Conservation (phyloP, 2,113 vertebrate species). For the Melanocharis versteri region DNA sequence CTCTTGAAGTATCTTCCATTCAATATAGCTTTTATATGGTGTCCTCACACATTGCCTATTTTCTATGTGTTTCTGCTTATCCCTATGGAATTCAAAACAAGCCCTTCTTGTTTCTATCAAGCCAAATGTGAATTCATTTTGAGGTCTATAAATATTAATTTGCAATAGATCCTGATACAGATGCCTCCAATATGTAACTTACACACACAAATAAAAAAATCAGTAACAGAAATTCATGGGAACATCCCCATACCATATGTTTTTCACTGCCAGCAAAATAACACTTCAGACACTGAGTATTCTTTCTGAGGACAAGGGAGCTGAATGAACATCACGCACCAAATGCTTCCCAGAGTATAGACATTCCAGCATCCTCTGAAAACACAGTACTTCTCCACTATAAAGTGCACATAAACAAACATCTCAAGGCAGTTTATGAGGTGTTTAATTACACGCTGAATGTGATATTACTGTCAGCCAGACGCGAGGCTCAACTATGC, state of each 20-base stretch:
- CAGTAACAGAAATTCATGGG: not conserved
- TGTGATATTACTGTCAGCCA: constrained; percentile 1
- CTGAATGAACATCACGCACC: not conserved
- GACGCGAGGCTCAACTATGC: constrained; percentile 10
- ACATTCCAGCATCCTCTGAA: not conserved
- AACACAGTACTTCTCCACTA: not conserved
- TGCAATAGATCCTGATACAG: not conserved
- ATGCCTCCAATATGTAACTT: not conserved
- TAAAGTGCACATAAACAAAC: constrained; percentile 16
- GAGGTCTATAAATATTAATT: not conserved
- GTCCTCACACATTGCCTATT: not conserved
- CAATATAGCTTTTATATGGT: not conserved
- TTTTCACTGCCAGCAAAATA: not conserved
- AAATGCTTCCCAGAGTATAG: not conserved
- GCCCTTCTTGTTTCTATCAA: not conserved
- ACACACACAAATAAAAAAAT: not conserved
- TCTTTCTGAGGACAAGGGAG: not conserved
- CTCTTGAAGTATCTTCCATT: not conserved
- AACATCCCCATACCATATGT: not conserved
- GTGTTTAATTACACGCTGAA: constrained; percentile 45
- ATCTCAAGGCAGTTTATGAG: constrained; percentile 53
- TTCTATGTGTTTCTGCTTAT: not conserved
- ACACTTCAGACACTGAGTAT: not conserved
- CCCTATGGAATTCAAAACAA: not conserved
- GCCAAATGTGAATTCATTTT: not conserved